These are phyloP conservation scores for Zelleria hepariella DNA, from an alignment of 2,888 invertebrate species.

Conservation along the genomic window DNA sequence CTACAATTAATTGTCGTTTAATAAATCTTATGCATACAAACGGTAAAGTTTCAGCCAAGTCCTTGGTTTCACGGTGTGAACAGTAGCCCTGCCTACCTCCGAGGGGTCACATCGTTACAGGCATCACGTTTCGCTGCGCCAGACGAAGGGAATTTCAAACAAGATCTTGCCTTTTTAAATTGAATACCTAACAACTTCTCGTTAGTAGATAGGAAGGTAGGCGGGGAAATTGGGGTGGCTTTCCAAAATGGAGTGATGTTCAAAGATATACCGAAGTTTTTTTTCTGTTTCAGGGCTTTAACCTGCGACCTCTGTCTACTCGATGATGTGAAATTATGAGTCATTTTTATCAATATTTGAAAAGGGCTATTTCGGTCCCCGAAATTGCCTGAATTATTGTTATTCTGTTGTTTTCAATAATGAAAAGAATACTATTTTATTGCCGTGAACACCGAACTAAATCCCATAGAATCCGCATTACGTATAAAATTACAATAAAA, in stretches of 20 bases:
- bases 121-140: neutral
- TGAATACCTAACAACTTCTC: neutral
- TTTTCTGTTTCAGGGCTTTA: too few relatives aligned
- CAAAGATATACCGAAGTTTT: neutral
- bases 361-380: too few relatives aligned
- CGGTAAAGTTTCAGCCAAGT: neutral
- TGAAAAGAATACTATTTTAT: too few relatives aligned
- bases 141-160: conserved; percentile 33
- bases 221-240: neutral
- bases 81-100: neutral
- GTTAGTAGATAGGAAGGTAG: neutral
- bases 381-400: too few relatives aligned
- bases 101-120: neutral
- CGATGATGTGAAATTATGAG: too few relatives aligned
- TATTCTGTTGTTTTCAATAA: too few relatives aligned
- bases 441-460: too few relatives aligned
- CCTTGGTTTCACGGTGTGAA: neutral
- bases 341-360: too few relatives aligned
- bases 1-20: too few relatives aligned
- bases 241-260: neutral
- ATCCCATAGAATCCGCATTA: too few relatives aligned
- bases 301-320: too few relatives aligned
- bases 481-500: too few relatives aligned
- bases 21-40: neutral
- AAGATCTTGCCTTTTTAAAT: conserved; percentile 8